Evolutionary conservation across 2,888 invertebrate species (phyloP), one percentile per base, ranked within the genome.

Genomic region (Tenthredo notha): DNA sequence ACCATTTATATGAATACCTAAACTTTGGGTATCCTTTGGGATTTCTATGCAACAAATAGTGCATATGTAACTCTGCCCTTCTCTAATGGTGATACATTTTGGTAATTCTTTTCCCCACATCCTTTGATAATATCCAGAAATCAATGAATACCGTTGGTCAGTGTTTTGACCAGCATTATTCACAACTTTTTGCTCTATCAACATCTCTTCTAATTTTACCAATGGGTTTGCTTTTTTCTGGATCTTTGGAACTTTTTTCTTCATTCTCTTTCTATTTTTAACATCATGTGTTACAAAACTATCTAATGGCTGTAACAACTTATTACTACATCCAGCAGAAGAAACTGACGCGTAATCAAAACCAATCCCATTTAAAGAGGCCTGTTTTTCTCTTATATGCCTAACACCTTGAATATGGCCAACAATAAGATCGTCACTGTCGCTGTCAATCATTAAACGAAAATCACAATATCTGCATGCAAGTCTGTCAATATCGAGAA

Each of bases 401-500:
- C 2, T 9, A n/a, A 29, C 1, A 54, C 10, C 54, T 77, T 50
- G 33, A 54, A 77, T 50, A 18, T 77, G 77, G 18, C 21, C 33
- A 33, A 47, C 18, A 18, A 77, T 50, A n/a, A 29, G 0, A 18
- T 29, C 29, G 18, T 77, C 29, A 0, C 25, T 33, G 29, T 77
- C 33, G 54, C 77, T 77, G 29, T 33, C 18, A 33, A 54, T 54
- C 18, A 33, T 54, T 29, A 77, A 15, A 54, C 7, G 7, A n/a
- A 18, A 18, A 6, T 50, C 18, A n/a, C 77, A 77, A 77, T 54
- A 29, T 25, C 77, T 77, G 33, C 77, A 77, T 33, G 54, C 1
- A 33, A 77, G 77, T 18, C 33, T 50, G 33, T 77, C 77, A 54
- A 77, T 77, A 54, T 29, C 18, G 33, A n/a, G n/a, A 29, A 77